Evolutionary conservation across 2,888 invertebrate genomes (phyloP), one percentile per base, ranked within the genome.

Genomic region (Heliconius erato): DNA sequence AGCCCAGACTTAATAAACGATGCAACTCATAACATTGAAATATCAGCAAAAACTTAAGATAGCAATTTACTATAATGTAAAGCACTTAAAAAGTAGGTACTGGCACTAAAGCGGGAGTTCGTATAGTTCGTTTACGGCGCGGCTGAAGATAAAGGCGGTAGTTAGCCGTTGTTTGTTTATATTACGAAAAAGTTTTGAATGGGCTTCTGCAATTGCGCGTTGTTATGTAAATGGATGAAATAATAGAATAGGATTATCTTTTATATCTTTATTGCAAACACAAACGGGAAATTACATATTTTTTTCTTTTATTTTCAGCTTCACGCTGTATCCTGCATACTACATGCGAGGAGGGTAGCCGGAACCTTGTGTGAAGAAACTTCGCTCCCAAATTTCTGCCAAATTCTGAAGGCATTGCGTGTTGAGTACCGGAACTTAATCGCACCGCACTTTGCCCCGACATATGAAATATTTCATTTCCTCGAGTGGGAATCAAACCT

Each of bases 81-180:
- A 76, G 16, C n/a, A n/a, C 35, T 76, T 63, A 63, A 59, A 74
- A 63, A 35, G 12, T 40, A 40, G 40, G 40, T 63, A 26, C 9
- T 59, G 23, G 11, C 32, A 63, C 3, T 35, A 26, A 40, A 35
- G 40, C 16, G 23, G n/a, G 3, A 59, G 59, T 76, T 76, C 35
- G 59, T 32, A 6, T 54, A 54, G 76, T 76, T 76, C n/a, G 35
- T 76, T 76, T 35, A 76, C n/a, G 63, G 35, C 59, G 63, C 76
- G 63, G 32, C 76, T 26, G 76, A n/a, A 35, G 63, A 76, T 76
- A 76, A 63, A 59, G 76, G 12, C 63, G 63, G 35, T 63, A 76
- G n/a, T 35, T 26, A 26, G 59, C 32, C 54, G 63, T 59, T 32
- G n/a, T 35, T 76, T 63, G 76, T 14, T 59, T 76, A 63, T 63